These are phyloP conservation scores for Falco berigora DNA, from an alignment of 2,797 vertebrate species.

Conservation along the genomic window DNA sequence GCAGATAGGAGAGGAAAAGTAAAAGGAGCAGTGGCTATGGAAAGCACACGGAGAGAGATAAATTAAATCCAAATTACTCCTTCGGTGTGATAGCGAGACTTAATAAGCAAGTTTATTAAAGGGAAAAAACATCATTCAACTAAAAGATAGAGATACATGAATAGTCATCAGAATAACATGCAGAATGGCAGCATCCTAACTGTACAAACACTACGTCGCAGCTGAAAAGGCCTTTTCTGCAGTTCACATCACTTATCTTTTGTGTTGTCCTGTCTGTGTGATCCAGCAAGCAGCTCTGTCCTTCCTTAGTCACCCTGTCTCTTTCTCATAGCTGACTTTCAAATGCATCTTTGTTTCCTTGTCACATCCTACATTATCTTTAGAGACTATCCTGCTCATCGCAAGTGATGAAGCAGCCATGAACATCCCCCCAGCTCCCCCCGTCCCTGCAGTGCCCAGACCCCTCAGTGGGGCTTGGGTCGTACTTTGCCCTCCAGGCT, in stretches of 20 bases:
- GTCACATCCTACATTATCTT: not conserved
- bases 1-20: not conserved
- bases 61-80: slow-evolving; percentile 43
- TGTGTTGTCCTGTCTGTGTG: not conserved
- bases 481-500: not conserved
- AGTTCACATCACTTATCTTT: not conserved
- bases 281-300: not conserved
- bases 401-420: not conserved
- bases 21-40: not conserved
- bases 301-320: not conserved
- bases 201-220: not conserved
- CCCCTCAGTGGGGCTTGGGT: not conserved
- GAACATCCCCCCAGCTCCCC: not conserved
- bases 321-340: not conserved
- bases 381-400: not conserved
- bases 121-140: not conserved
- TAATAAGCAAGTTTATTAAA: slow-evolving; percentile 52
- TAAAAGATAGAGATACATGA: not conserved
- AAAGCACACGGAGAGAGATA: not conserved
- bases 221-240: not conserved
- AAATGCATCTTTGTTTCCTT: not conserved
- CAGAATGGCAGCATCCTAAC: not conserved
- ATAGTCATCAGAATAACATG: not conserved
- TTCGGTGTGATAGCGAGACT: slow-evolving; percentile 5
- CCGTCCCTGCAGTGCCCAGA: not conserved